phyloP scores from a whole-genome alignment of 2,113 vertebrate genomes.

The Alosa alosa region DNA sequence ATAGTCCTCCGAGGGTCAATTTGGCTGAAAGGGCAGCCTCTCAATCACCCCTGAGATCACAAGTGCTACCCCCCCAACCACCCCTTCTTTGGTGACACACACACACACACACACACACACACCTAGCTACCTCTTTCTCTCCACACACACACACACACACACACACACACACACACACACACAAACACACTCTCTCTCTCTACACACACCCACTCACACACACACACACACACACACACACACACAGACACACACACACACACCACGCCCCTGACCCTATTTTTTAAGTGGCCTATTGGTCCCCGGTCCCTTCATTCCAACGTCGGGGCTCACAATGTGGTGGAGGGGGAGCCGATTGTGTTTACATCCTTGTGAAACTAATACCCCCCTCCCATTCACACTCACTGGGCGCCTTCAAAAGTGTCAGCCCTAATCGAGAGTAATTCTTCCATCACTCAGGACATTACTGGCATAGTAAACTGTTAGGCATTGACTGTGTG shows the following conservation, averaged over 20 bases:
- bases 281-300: constrained; percentile 7
- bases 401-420: not conserved
- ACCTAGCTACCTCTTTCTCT: no score
- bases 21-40: constrained; percentile 76
- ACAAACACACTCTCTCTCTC: constrained; percentile 19
- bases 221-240: constrained; percentile 21
- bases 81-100: constrained; percentile 38
- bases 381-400: not conserved
- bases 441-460: not conserved
- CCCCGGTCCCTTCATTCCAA: not conserved
- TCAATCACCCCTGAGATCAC: constrained; percentile 71
- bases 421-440: not conserved
- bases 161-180: constrained; percentile 40
- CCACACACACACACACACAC: no score
- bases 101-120: not conserved
- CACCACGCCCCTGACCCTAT: constrained; percentile 24
- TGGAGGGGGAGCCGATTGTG: not conserved
- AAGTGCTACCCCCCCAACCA: constrained; percentile 42
- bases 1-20: constrained; percentile 71
- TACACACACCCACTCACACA: not conserved
- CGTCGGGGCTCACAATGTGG: not conserved
- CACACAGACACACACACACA: no score
- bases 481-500: not conserved
- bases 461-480: not conserved
- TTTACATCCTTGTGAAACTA: constrained; percentile 5